Evolutionary conservation across 2,888 invertebrate species (phyloP), one percentile per base, ranked within the genome.

Genomic region (Erynnis tages): DNA sequence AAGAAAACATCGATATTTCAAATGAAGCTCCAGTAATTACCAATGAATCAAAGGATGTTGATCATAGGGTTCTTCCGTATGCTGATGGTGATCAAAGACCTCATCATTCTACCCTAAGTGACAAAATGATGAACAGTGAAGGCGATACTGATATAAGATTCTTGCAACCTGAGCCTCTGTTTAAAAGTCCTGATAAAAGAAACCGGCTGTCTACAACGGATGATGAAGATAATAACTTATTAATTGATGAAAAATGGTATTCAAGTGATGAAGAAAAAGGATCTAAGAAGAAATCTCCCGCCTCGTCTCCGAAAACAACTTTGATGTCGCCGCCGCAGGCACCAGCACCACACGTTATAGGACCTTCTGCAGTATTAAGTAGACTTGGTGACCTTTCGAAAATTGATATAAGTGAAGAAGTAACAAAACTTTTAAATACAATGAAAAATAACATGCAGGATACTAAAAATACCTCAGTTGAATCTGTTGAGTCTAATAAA

Each of bases 221-320:
- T 61, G 90, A 91, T 47, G 92, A 92, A 65, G 91, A 91, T 59
- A 91, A 91, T 53, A 91, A 91, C 72, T 76, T 91, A 60, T 76
- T 87, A 55, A 91, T 91, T 54, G 91, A 91, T 60, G 91, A 91
- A 63, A 93, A 94, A 77, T 95, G 95, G 94, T 96, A 95, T 71
- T 95, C 95, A 1, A 95, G 95, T 71, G 95, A 95, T 62, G 94
- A 94, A 62, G 94, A 93, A 65, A 94, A 94, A 54, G 71, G 75
- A 17, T 67, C 56, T 14, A 89, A 81, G 66, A 79, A 70, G 49
- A 86, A 76, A 54, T 86, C 90, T 17, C 86, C 85, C 37, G 71
- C 75, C 25, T 85, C 88, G n/a, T 86, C 86, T 29, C 67, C 65
- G 58, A 72, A 73, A 56, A 61, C 64, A 5, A 68, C 69, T 2